Evolutionary conservation across 1,140 invertebrate genomes (phyloP).

Genomic region (Onthophagus taurus): DNA sequence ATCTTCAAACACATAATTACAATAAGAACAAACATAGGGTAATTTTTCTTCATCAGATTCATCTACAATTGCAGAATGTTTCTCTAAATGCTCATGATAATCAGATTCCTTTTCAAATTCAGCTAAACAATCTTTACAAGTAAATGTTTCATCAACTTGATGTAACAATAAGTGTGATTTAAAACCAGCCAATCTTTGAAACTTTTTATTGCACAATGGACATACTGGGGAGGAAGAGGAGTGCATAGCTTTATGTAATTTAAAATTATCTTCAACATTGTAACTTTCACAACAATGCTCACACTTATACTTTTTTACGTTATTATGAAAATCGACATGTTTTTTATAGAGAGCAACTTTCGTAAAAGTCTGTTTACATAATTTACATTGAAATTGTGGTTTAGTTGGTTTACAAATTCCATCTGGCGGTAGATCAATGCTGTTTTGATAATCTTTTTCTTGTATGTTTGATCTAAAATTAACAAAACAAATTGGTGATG

Average conservation of each 20-base stretch:
- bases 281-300: conserved; percentile 50
- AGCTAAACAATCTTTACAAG: conserved; percentile 59
- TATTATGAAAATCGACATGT: conserved; percentile 39
- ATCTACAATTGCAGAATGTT: conserved; percentile 40
- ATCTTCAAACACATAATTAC: conserved; percentile 28
- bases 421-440: too few relatives aligned
- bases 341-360: conserved; percentile 18
- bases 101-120: conserved; percentile 54
- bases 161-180: conserved; percentile 63
- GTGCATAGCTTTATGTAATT: conserved; percentile 53
- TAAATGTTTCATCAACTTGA: conserved; percentile 56
- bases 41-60: conserved; percentile 20
- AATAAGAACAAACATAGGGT: conserved; percentile 27
- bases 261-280: conserved; percentile 48
- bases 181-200: conserved; percentile 56
- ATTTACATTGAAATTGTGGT: too few relatives aligned
- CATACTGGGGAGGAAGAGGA: conserved; percentile 47
- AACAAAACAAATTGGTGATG: too few relatives aligned
- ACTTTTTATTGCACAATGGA: conserved; percentile 54
- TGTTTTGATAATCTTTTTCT: too few relatives aligned
- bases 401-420: too few relatives aligned
- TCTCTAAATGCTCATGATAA: conserved; percentile 43
- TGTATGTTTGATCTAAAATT: too few relatives aligned
- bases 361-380: conserved; percentile 19
- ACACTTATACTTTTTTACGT: conserved; percentile 55